phyloP scores from a whole-genome alignment of 2,888 invertebrate species.

The Harpalus rubripes region DNA sequence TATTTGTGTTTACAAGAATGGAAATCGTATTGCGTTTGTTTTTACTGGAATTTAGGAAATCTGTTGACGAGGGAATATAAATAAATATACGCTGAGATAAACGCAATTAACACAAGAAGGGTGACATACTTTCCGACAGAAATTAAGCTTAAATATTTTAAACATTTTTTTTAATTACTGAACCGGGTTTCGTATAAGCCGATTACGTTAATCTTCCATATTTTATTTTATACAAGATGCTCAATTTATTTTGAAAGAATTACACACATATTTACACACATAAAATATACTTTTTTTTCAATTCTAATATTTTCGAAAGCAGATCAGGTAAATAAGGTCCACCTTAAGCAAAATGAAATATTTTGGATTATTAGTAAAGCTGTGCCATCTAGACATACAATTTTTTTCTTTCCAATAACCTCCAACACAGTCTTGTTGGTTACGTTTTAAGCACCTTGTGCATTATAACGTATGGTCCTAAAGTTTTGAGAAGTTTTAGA shows the following conservation, averaged over 20 bases:
- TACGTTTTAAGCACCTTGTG: too few species aligned
- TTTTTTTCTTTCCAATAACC: too few species aligned
- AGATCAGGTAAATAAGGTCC: too few species aligned
- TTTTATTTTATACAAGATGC: conserved; percentile 42
- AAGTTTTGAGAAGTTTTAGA: too few species aligned
- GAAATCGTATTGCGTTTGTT: conserved; percentile 48
- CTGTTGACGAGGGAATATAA: conserved; percentile 21
- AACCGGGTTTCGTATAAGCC: not conserved
- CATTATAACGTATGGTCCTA: too few species aligned
- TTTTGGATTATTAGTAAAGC: too few species aligned
- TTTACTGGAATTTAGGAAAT: conserved; percentile 36
- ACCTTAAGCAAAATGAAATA: too few species aligned
- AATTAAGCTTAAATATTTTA: conserved; percentile 31
- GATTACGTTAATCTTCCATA: conserved; percentile 26
- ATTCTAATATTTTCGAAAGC: too few species aligned
- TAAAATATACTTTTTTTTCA: too few species aligned
- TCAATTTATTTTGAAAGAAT: conserved; percentile 1
- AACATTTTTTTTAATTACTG: conserved; percentile 37
- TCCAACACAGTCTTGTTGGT: too few species aligned
- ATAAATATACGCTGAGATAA: conserved; percentile 25
- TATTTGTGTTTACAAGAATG: conserved; percentile 54
- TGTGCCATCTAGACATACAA: too few species aligned
- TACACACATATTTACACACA: not conserved
- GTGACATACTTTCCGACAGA: not conserved
- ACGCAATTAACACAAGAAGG: conserved; percentile 6